Percentiles rank a stretch among this genome's conserved stretches.
These are phyloP conservation scores for Axis porcinus DNA, from an alignment of 2,113 vertebrate species.

Conservation along the genomic window DNA sequence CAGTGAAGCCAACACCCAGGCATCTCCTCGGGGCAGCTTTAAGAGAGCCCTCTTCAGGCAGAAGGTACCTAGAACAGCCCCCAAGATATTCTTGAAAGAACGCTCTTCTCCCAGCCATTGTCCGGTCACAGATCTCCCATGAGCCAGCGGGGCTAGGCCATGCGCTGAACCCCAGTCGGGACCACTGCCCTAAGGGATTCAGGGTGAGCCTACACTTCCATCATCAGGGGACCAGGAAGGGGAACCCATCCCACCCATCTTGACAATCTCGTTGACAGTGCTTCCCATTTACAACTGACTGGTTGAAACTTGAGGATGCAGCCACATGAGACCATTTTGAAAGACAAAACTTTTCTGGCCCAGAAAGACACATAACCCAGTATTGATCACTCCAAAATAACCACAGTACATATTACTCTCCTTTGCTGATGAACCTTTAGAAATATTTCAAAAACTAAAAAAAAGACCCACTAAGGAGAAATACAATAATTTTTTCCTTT, in stretches of 20 bases:
- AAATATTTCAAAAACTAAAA: neutral
- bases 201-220: neutral
- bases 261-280: neutral
- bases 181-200: neutral
- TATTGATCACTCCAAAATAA: neutral
- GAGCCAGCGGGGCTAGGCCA: neutral
- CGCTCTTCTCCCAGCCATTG: neutral
- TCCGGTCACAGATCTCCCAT: neutral
- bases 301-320: neutral
- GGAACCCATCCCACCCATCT: neutral
- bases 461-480: slow-evolving; percentile 11
- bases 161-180: neutral
- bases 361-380: neutral
- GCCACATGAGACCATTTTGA: neutral
- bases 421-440: slow-evolving; percentile 2
- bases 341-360: neutral
- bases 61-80: neutral
- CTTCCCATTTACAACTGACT: neutral
- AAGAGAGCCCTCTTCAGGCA: neutral
- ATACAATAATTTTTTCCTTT: slow-evolving; percentile 36
- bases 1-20: neutral
- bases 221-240: neutral
- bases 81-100: neutral
- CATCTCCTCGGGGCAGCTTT: neutral
- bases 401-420: neutral